Percentiles rank a stretch among this genome's conserved stretches.
phyloP scores from a whole-genome alignment of 1,140 invertebrate genomes.

The Plutomurus gul region DNA sequence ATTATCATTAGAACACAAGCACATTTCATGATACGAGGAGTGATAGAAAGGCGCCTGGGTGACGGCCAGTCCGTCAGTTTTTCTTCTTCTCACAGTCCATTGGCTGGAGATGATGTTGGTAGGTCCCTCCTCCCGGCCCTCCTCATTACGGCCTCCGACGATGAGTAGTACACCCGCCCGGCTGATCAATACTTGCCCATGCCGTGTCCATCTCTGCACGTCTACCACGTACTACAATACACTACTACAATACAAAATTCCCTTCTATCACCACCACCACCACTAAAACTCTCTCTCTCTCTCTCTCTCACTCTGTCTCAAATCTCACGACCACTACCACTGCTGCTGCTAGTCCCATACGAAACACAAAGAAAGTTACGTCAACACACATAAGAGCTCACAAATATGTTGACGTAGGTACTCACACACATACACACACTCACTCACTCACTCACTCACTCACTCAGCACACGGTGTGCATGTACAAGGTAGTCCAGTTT shows the following conservation, averaged over 20 bases:
- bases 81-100: constrained; percentile 27
- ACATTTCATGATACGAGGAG: constrained; percentile 48
- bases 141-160: constrained; percentile 23
- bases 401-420: too few species aligned
- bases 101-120: constrained; percentile 13
- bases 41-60: constrained; percentile 53
- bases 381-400: neutral
- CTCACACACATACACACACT: too few species aligned
- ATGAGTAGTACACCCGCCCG: constrained; percentile 9
- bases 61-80: constrained; percentile 47
- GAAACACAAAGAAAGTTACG: neutral
- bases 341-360: neutral
- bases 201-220: neutral
- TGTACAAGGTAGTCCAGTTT: too few species aligned
- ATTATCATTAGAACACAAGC: constrained; percentile 52
- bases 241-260: neutral
- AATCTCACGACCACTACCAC: too few species aligned
- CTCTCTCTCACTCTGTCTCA: neutral
- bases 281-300: too few species aligned
- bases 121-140: constrained; percentile 36
- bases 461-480: too few species aligned
- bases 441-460: too few species aligned
- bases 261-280: too few species aligned
- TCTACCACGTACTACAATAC: neutral
- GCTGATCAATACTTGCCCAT: constrained; percentile 20